Base-by-base conservation (phyloP, 2,797 vertebrate species). In the Eurystomus glaucurus region DNA sequence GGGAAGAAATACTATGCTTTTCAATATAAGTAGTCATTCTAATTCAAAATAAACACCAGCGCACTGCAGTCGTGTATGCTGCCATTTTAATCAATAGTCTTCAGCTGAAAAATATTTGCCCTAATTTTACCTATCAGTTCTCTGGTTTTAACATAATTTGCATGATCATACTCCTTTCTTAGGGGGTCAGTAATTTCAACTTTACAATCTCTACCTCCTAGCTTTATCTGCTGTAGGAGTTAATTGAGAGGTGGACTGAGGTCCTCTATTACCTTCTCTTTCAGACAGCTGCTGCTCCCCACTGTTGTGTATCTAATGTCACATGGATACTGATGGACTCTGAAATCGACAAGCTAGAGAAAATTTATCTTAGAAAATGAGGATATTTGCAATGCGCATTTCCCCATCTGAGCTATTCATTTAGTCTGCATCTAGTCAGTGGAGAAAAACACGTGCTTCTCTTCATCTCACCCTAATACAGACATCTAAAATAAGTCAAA, bases 381-480 rank as follows among this genome's bases (percentile, higher is more conserved):
- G 45, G 46, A 37, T 60, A 50, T 81, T 68, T 78, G 15, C 45
- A 37, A 61, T 50, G 45, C 41, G 69, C 58, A 54, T 58, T 81
- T 89, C 37, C 26, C 54, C 41, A 33, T 57, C 43, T 88, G 64
- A 92, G 51, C 62, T 95, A 46, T 77, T 72, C 15, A 72, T 76
- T 41, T 64, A 43, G 19, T 52, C n/a, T 84, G 13, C 14, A 7
- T 51, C 43, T 61, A 72, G 46, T 54, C 70, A 90, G 41, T 9
- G 51, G 33, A 85, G 62, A 85, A 87, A 74, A 88, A 90, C 22
- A 94, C 85, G 31, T 20, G 46, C 55, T 88, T 90, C 68, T 74
- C 41, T 31, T 96, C 45, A 52, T 85, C 45, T 77, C 68, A 57
- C 45, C 28, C 28, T 61, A 54, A 66, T 35, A 77, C 0, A 8